These are phyloP conservation scores for Nestor notabilis DNA, from an alignment of 2,113 vertebrate species.

Conservation along the genomic window DNA sequence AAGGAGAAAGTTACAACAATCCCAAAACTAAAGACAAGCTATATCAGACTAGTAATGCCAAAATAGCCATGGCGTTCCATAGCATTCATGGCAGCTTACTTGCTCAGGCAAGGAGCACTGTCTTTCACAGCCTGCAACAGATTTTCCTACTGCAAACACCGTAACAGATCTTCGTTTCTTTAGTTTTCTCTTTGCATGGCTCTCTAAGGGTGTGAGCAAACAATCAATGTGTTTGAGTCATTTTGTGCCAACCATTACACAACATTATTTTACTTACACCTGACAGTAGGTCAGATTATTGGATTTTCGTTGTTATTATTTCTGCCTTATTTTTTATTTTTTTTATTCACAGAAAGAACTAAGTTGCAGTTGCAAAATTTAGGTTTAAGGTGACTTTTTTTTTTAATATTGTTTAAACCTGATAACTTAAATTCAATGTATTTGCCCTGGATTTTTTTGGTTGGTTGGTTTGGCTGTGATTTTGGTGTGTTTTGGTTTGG, in stretches of 20 bases:
- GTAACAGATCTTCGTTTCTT: not conserved
- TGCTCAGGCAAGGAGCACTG: not conserved
- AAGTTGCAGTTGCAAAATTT: not conserved
- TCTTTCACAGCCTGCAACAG: not conserved
- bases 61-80: not conserved
- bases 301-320: not conserved
- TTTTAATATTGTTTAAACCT: not conserved
- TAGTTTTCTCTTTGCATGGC: not conserved
- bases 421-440: not conserved
- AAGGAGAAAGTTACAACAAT: not conserved
- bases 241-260: not conserved
- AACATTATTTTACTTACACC: not conserved
- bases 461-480: not conserved
- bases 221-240: not conserved
- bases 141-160: not conserved
- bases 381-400: not conserved
- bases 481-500: not conserved
- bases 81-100: not conserved
- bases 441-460: not conserved
- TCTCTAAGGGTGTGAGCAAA: not conserved
- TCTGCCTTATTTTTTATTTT: not conserved
- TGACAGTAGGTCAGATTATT: not conserved
- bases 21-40: not conserved
- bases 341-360: not conserved
- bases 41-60: not conserved